Evolutionary conservation across 2,888 invertebrate genomes (phyloP).

Genomic region (Trichogramma evanescens): DNA sequence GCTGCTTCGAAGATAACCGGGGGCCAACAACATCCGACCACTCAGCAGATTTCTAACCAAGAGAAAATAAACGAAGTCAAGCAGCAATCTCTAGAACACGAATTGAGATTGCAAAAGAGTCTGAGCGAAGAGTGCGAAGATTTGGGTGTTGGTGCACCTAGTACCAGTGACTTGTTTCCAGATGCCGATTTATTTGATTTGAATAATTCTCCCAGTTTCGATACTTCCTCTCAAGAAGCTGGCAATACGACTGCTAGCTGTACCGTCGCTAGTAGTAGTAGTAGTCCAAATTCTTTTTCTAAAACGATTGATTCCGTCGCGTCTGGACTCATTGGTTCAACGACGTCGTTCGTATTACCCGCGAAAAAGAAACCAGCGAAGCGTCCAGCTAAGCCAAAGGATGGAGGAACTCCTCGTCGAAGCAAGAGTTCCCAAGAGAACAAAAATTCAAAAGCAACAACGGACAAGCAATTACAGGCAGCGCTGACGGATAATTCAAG

Average conservation of each 20-base stretch:
- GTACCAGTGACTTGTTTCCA: constrained; percentile 72
- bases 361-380: constrained; percentile 18
- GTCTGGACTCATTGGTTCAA: constrained; percentile 34
- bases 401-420: constrained; percentile 23
- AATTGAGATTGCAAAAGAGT: constrained; percentile 60
- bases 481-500: constrained; percentile 36
- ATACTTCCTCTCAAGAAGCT: constrained; percentile 53
- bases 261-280: background rate
- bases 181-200: constrained; percentile 69
- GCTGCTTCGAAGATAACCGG: background rate
- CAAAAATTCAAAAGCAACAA: background rate
- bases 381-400: constrained; percentile 27
- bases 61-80: constrained; percentile 44
- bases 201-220: constrained; percentile 63
- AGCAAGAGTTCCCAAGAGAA: constrained; percentile 27
- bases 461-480: constrained; percentile 32
- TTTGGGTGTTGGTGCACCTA: constrained; percentile 70
- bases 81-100: constrained; percentile 53
- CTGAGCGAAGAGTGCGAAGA: constrained; percentile 74
- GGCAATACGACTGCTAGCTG: constrained; percentile 8
- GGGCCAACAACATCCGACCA: background rate
- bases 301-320: constrained; percentile 44
- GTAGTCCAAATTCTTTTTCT: constrained; percentile 32
- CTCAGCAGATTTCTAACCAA: constrained; percentile 24
- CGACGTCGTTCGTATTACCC: background rate